Percentiles rank a stretch among this genome's conserved stretches.
Evolutionary conservation across 2,113 vertebrate species (phyloP).

Genomic region (Indri indri): DNA sequence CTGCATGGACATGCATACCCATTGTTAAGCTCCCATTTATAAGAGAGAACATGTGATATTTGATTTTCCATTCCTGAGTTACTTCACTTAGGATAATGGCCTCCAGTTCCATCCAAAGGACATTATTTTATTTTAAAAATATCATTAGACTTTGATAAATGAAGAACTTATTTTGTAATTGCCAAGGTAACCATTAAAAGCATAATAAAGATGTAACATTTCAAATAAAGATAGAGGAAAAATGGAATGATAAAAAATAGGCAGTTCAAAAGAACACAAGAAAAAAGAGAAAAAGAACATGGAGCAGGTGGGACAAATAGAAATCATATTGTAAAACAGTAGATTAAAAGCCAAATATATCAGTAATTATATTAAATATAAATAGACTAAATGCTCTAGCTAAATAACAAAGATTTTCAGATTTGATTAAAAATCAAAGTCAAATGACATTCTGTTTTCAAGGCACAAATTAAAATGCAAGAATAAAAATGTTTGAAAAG

Average conservation of each 20-base stretch:
- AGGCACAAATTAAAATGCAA: constrained; percentile 4
- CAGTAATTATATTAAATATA: not conserved
- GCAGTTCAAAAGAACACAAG: not conserved
- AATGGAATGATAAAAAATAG: not conserved
- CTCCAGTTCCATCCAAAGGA: too few relatives aligned
- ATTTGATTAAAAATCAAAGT: not conserved
- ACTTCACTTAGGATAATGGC: too few relatives aligned
- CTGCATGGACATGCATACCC: too few relatives aligned
- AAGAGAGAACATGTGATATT: too few relatives aligned
- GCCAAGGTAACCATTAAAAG: not conserved
- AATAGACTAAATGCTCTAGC: not conserved
- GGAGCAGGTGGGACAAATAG: not conserved
- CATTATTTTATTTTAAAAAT: too few relatives aligned
- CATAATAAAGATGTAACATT: not conserved
- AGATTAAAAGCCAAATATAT: not conserved
- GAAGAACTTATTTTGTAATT: not conserved
- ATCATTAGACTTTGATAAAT: not conserved
- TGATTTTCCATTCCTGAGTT: too few relatives aligned
- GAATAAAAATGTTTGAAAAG: not conserved
- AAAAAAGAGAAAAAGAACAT: not conserved
- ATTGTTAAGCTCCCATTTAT: too few relatives aligned
- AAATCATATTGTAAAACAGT: not conserved
- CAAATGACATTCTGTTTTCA: not conserved
- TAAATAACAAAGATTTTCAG: not conserved
- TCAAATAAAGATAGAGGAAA: not conserved